phyloP scores from a whole-genome alignment of 1,140 invertebrate genomes.

The Leptinotarsa defecta region DNA sequence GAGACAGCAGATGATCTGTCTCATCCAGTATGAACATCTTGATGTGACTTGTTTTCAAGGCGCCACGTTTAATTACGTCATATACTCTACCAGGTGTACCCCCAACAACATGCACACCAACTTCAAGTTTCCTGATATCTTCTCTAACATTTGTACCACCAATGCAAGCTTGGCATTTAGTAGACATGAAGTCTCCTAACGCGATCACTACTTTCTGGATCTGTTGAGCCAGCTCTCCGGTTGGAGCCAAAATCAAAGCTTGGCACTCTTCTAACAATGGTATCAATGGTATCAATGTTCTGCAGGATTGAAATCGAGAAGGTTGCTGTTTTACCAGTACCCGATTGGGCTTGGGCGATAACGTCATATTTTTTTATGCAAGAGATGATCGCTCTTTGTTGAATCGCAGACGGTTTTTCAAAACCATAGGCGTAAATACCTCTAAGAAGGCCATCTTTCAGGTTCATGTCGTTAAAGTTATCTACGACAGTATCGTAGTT shows the following conservation, averaged over 20 bases:
- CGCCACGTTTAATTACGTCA: no score
- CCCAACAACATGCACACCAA: slow-evolving; percentile 97
- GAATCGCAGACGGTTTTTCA: no score
- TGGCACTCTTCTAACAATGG: slow-evolving; percentile 70
- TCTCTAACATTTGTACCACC: slow-evolving; percentile 81
- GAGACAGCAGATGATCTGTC: slow-evolving; percentile 97
- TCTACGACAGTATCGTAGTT: no score
- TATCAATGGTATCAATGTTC: slow-evolving; percentile 92
- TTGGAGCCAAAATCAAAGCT: no score
- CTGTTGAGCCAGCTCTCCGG: no score
- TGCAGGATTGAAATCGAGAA: slow-evolving; percentile 97
- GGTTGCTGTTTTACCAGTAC: slow-evolving; percentile 98
- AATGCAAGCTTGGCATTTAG: slow-evolving; percentile 87
- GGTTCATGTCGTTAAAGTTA: no score
- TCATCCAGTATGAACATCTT: slow-evolving; percentile 59
- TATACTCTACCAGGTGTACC: slow-evolving; percentile 66
- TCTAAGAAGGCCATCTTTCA: no score
- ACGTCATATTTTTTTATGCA: slow-evolving; percentile 68
- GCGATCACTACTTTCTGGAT: no score
- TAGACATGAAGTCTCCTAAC: slow-evolving; percentile 73
- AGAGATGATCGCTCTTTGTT: no score
- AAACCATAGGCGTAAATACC: no score
- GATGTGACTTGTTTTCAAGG: no score
- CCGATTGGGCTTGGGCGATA: slow-evolving; percentile 98
- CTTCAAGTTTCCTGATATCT: slow-evolving; percentile 91